A percentile compares a stretch with the other conserved stretches of the same genome.
These are phyloP conservation scores for Plecotus auritus DNA, from an alignment of 2,113 vertebrate genomes.

Conservation along the genomic window DNA sequence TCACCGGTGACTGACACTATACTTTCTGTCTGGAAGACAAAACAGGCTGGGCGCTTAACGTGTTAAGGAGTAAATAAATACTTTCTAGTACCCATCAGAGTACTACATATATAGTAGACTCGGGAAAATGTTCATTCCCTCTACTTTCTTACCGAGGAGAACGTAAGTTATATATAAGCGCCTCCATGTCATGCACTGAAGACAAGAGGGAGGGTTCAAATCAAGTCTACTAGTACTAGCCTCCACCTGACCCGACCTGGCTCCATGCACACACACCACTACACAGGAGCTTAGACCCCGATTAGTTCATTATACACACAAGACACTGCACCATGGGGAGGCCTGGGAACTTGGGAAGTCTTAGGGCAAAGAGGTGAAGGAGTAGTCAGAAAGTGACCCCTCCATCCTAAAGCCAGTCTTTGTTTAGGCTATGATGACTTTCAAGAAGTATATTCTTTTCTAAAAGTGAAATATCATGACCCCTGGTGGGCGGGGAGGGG, in stretches of 20 bases:
- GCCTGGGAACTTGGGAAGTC: background rate
- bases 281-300: background rate
- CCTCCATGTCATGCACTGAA: accelerated
- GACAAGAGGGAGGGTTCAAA: background rate
- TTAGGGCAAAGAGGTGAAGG: accelerated
- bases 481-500: background rate
- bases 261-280: accelerated
- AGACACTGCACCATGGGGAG: background rate
- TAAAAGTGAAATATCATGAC: background rate
- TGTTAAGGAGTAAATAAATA: background rate
- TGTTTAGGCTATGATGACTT: background rate
- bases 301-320: accelerated
- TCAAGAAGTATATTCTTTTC: background rate
- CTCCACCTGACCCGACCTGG: background rate
- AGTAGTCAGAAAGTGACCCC: accelerated
- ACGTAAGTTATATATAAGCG: background rate
- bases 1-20: no score
- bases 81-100: background rate
- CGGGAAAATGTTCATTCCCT: background rate
- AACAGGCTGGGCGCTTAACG: no score
- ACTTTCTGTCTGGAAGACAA: no score
- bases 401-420: background rate
- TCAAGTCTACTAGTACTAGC: background rate
- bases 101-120: accelerated
- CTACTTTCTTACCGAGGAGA: background rate